Percentiles rank a stretch among this genome's conserved stretches.
Evolutionary conservation across 2,888 invertebrate genomes (phyloP).

Genomic region (Cetonia aurata): DNA sequence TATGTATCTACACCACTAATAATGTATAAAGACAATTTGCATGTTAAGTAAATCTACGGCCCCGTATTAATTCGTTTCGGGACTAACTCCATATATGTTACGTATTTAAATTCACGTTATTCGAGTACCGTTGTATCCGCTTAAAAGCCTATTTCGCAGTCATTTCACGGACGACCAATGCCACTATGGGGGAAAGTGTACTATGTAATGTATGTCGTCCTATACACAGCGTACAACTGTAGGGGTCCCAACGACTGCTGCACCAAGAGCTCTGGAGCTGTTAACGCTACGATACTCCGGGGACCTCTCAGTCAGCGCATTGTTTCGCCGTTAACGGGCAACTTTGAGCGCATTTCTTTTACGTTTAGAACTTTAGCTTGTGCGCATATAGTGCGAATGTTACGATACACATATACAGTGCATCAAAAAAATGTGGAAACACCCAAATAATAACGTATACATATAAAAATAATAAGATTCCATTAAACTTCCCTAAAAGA

Average conservation of each 20-base stretch:
- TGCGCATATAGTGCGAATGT: background rate
- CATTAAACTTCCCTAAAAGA: too few species aligned
- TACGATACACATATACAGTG: too few species aligned
- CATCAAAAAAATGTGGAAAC: too few species aligned
- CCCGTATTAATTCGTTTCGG: conserved; percentile 4
- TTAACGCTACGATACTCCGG: conserved; percentile 56
- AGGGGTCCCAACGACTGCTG: conserved; percentile 46
- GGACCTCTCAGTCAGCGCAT: conserved; percentile 57
- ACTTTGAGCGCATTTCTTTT: conserved; percentile 58
- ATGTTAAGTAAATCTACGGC: conserved; percentile 20
- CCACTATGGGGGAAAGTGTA: too few species aligned
- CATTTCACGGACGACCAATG: conserved; percentile 21
- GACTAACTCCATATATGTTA: conserved; percentile 38
- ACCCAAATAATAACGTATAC: too few species aligned
- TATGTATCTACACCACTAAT: background rate
- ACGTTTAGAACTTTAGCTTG: conserved; percentile 52
- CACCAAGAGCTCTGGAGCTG: conserved; percentile 53
- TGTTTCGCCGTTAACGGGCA: conserved; percentile 59
- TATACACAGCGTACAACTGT: conserved; percentile 21
- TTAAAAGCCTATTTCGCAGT: conserved; percentile 34
- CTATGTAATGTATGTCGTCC: too few species aligned
- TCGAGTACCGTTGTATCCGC: too few species aligned
- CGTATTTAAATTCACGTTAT: conserved; percentile 20
- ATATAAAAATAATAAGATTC: too few species aligned
- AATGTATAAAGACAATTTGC: conserved; percentile 17